phyloP scores from a whole-genome alignment of 1,140 invertebrate genomes.

The Drosophila neocordata region DNA sequence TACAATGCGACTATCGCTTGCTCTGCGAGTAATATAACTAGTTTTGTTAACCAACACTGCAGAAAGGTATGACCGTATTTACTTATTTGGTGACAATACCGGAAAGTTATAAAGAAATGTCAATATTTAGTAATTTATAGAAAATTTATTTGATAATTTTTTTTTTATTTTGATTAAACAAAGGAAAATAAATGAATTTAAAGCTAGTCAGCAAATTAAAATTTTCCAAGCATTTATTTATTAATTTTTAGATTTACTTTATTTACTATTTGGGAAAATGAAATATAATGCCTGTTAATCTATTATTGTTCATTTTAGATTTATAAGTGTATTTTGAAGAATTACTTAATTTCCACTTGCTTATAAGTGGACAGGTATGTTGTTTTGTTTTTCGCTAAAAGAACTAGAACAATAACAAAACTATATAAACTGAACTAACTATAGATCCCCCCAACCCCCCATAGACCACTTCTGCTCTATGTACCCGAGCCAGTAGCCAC shows the following conservation, averaged over 20 bases:
- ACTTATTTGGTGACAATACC: not conserved
- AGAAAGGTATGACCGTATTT: not conserved
- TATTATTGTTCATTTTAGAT: not conserved
- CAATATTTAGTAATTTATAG: too few relatives aligned
- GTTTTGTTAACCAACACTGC: not conserved
- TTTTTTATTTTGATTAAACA: too few relatives aligned
- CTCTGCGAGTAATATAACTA: not conserved
- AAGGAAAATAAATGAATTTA: too few relatives aligned
- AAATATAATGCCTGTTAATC: not conserved
- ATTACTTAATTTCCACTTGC: conserved; percentile 35
- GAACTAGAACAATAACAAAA: conserved; percentile 29
- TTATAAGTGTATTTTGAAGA: not conserved
- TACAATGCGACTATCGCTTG: not conserved
- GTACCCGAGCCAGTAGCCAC: conserved; percentile 19
- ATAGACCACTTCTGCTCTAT: conserved; percentile 4
- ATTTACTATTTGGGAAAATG: too few relatives aligned
- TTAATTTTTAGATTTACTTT: too few relatives aligned
- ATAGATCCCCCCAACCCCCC: not conserved
- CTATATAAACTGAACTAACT: conserved; percentile 20
- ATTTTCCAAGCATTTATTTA: too few relatives aligned
- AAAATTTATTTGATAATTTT: too few relatives aligned
- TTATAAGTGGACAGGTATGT: conserved; percentile 30
- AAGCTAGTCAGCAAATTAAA: too few relatives aligned
- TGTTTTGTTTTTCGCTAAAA: conserved; percentile 37
- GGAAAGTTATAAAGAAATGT: not conserved